Evolutionary conservation across 2,797 vertebrate species (phyloP), one percentile per base, ranked within the genome.

Genomic region (Pangasius larnaudii): DNA sequence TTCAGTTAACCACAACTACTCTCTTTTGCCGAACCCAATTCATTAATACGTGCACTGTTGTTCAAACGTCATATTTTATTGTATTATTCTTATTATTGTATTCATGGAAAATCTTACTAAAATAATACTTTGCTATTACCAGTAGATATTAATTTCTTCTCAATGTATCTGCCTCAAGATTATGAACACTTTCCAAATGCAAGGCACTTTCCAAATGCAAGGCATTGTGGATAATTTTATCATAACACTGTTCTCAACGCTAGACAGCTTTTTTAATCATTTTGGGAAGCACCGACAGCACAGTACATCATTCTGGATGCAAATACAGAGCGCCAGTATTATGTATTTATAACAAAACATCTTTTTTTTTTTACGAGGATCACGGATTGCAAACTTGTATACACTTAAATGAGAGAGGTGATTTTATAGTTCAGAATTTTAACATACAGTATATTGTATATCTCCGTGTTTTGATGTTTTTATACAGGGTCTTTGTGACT

Each of bases 1-100:
- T 77, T 77, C 74, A 77, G 49, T 27, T 77, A 14, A 51, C 77
- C 39, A 46, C 58, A n/a, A 36, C 56, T 81, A 42, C 33, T 81
- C 39, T 83, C 27, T 46, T 63, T 46, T 27, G 0, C 14, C 3
- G 0, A 65, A 81, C 22, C 33, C 22, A 24, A 39, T 33, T 80
- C 30, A 59, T 24, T 59, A 39, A 58, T 39, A 30, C 2, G 13
- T 13, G 5, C 27, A 27, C 7, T n/a, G 8, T 53, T 53, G 33
- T 13, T 14, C 36, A 8, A 81, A 8, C 0, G 8, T 33, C 30
- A 30, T 51, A 16, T 19, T 33, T 33, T 56, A 22, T 53, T 56
- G 16, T 22, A 56, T 3, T 53, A 42, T 14, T 71, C 13, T 10
- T 39, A 69, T n/a, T 78, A 78, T 9, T 56, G 7, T 33, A 78